A percentile compares a stretch with the other conserved stretches of the same genome.
Evolutionary conservation across 2,113 vertebrate genomes (phyloP).

Genomic region (Poeciliopsis occidentalis): DNA sequence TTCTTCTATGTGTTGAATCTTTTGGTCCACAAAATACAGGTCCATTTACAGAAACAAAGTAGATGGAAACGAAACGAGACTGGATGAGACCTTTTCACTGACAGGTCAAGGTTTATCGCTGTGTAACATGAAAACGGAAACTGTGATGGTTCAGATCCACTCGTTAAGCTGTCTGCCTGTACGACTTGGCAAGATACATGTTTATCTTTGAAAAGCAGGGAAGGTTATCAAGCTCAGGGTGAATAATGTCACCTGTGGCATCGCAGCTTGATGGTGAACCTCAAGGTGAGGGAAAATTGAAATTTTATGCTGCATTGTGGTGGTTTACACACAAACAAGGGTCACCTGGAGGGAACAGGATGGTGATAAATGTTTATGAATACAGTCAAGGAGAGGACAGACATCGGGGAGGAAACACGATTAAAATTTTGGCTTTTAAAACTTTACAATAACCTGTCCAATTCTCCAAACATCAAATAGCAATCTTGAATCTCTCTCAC

Average conservation of each 20-base stretch:
- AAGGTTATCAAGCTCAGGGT: slow-evolving; percentile 30
- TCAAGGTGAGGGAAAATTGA: slow-evolving; percentile 58
- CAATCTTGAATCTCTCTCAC: neutral
- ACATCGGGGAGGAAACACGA: neutral
- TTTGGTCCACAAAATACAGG: no score
- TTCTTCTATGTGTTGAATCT: no score
- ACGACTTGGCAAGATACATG: slow-evolving; percentile 29
- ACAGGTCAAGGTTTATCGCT: slow-evolving; percentile 27
- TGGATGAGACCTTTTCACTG: neutral
- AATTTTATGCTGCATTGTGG: slow-evolving; percentile 27
- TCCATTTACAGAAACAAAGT: neutral
- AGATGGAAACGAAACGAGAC: neutral
- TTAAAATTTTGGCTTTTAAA: slow-evolving; percentile 16
- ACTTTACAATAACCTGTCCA: neutral
- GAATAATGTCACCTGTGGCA: slow-evolving; percentile 37
- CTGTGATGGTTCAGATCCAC: slow-evolving; percentile 16
- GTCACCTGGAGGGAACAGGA: slow-evolving; percentile 3
- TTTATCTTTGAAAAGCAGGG: slow-evolving; percentile 42
- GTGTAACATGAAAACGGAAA: slow-evolving; percentile 12
- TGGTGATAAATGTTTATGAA: slow-evolving; percentile 14
- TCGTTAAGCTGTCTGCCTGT: slow-evolving; percentile 32
- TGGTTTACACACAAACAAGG: slow-evolving; percentile 12
- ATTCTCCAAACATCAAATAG: neutral
- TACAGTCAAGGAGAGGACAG: slow-evolving; percentile 25
- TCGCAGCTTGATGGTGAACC: slow-evolving; percentile 24